Evolutionary conservation across 2,797 vertebrate species (phyloP), one percentile per base, ranked within the genome.

Genomic region (Novumbra hubbsi): DNA sequence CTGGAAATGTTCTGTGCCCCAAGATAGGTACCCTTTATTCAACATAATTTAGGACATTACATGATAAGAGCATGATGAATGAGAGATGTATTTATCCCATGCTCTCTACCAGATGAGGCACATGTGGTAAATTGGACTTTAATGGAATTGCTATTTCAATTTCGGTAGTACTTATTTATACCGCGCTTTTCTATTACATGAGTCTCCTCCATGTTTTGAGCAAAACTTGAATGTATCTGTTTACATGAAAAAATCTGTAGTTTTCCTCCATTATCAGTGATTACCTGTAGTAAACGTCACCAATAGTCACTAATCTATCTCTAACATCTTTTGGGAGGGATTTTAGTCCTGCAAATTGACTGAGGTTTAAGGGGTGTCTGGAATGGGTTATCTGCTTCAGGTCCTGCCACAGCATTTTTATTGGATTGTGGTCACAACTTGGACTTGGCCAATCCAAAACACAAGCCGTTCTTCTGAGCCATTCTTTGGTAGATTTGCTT

Each of bases 51-150:
- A 41, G 34, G 30, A 24, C 30, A n/a, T 32, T 38, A 38, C 17
- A 67, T 67, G 19, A 11, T 17, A 12, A 38, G 30, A 38, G 34
- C 16, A 11, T 38, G 34, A 41, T 67, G 17, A 2, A 17, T 67
- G 21, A 67, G 65, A 41, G 34, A 67, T 41, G n/a, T n/a, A 64
- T 64, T 64, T 19, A 32, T 64, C 62, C 38, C 34, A 19, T n/a
- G 49, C 48, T 62, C 34, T 85, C 75, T 67, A 75, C 75, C 77
- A 85, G 84, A 85, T 79, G 76, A 83, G 87, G 9, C 83, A 82
- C 87, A 83, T 88, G 80, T 86, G 81, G 50, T 88, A 74, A n/a
- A 71, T 68, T 77, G 81, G 57, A 74, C 80, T 74, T 83, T 75
- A 76, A 84, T 81, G 80, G 70, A 71, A 78, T 78, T 65, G 77